Conservation (phyloP, 2,888 invertebrate species). For the Troides oblongomaculatus region DNA sequence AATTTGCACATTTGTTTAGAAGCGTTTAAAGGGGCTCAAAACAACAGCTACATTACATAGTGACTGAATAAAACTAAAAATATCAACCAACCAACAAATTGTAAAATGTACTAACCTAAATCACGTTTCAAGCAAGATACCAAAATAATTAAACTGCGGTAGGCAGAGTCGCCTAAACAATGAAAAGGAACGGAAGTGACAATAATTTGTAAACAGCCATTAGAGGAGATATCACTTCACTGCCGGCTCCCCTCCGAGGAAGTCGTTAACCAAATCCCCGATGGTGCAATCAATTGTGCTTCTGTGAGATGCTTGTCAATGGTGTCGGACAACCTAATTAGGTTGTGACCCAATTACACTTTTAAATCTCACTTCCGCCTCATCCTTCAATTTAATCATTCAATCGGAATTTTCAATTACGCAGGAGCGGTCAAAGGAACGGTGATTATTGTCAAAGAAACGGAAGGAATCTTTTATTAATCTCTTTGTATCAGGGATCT, state of each 20-base stretch:
- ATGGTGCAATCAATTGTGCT: slow-evolving; percentile 59
- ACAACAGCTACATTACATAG: too few relatives aligned
- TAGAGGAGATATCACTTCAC: slow-evolving; percentile 34
- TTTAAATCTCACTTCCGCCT: slow-evolving; percentile 53
- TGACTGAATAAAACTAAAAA: too few relatives aligned
- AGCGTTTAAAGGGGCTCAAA: too few relatives aligned
- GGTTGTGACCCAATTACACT: slow-evolving; percentile 72
- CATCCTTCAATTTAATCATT: slow-evolving; percentile 48
- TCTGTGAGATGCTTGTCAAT: slow-evolving; percentile 59
- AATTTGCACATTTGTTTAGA: too few relatives aligned
- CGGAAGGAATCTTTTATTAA: slow-evolving; percentile 29
- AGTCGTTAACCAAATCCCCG: slow-evolving; percentile 63
- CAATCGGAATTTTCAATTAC: slow-evolving; percentile 44
- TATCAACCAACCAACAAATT: too few relatives aligned
- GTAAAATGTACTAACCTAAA: slow-evolving; percentile 1
- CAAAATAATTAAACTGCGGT: slow-evolving; percentile 4
- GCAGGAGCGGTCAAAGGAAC: slow-evolving; percentile 3
- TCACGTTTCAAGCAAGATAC: neutral
- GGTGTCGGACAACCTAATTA: slow-evolving; percentile 68
- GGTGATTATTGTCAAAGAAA: slow-evolving; percentile 16
- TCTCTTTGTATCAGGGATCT: slow-evolving; percentile 14
- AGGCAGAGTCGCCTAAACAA: slow-evolving; percentile 13
- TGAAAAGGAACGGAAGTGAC: slow-evolving; percentile 19
- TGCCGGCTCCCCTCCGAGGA: slow-evolving; percentile 36
- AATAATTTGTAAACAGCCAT: slow-evolving; percentile 28